Percentiles rank a stretch among this genome's conserved stretches.
Conservation (phyloP, 2,888 invertebrate species). For the Andrena dorsata region DNA sequence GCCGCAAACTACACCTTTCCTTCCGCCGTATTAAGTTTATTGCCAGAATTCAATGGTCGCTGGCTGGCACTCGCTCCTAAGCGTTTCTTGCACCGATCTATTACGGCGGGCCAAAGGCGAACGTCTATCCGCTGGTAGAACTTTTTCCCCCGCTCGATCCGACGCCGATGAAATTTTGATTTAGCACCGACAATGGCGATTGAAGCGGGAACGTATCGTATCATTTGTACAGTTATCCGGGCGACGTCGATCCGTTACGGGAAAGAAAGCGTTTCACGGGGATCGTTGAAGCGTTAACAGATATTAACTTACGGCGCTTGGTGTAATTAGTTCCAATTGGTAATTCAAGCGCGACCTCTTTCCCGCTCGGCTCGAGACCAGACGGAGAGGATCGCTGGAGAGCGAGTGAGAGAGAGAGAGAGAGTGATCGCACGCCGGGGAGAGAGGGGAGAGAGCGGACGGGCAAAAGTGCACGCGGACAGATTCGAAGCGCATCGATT, state of each 20-base stretch:
- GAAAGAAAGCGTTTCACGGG: conserved; percentile 48
- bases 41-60: conserved; percentile 18
- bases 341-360: conserved; percentile 53
- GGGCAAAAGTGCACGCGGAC: conserved; percentile 9
- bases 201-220: neutral
- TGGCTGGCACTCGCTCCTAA: conserved; percentile 17
- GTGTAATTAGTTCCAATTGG: conserved; percentile 58
- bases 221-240: conserved; percentile 19
- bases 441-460: conserved; percentile 8
- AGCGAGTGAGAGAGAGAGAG: neutral
- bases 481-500: conserved; percentile 37
- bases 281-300: conserved; percentile 58
- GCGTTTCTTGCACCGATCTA: conserved; percentile 6
- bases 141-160: neutral
- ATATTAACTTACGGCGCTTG: conserved; percentile 37
- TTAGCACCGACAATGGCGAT: neutral
- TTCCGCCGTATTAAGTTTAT: neutral
- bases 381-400: neutral
- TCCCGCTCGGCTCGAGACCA: conserved; percentile 9
- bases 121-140: neutral
- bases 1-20: conserved; percentile 1
- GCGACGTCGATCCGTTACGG: conserved; percentile 21
- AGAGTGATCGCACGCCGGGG: neutral
- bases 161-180: conserved; percentile 26
- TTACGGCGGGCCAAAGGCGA: neutral